phyloP scores from a whole-genome alignment of 2,113 vertebrate genomes.

The Oreotragus oreotragus region DNA sequence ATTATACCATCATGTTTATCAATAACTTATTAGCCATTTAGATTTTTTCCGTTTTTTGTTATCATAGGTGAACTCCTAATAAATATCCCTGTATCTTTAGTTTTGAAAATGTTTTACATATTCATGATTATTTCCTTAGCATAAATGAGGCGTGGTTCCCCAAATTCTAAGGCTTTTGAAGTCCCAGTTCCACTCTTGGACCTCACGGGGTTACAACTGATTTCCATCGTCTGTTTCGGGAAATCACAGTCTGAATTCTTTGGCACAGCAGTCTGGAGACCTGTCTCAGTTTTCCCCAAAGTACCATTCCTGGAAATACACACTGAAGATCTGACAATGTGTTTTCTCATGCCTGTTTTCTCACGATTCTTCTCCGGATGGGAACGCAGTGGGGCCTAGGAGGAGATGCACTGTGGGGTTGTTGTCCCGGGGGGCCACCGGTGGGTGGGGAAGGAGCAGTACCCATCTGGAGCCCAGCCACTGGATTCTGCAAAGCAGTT shows the following conservation, averaged over 20 bases:
- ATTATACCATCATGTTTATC: background rate
- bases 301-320: background rate
- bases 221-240: background rate
- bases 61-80: background rate
- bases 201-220: background rate
- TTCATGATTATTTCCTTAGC: slow-evolving; percentile 4
- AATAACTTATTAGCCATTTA: background rate
- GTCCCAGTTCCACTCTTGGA: background rate
- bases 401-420: accelerated
- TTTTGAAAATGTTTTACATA: background rate
- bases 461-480: slow-evolving; percentile 45
- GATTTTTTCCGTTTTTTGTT: background rate
- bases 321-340: background rate
- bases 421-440: accelerated
- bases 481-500: slow-evolving; percentile 63
- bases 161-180: background rate
- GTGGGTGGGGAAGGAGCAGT: background rate
- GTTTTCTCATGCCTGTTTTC: background rate
- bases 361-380: accelerated
- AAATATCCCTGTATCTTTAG: background rate
- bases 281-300: background rate
- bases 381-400: background rate
- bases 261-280: background rate
- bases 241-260: background rate
- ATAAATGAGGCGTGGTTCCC: background rate